Evolutionary conservation across 2,113 vertebrate genomes (phyloP).

Genomic region (Lepisosteus oculatus): DNA sequence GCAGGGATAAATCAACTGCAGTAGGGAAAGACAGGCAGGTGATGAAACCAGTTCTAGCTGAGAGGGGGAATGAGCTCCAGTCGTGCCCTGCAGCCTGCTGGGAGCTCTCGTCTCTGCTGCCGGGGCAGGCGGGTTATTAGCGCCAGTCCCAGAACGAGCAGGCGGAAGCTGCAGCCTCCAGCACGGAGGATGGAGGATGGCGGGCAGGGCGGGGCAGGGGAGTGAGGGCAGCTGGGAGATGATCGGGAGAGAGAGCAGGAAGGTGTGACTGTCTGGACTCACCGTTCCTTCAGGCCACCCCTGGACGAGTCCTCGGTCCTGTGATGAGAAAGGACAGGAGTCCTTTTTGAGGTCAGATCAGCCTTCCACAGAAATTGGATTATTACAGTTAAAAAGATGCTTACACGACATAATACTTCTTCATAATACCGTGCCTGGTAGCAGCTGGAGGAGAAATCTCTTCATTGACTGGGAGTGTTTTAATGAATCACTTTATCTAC

Average conservation of each 20-base stretch:
- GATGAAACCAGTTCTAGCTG: background rate
- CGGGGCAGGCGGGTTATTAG: background rate
- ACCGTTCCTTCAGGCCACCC: background rate
- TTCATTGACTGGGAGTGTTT: too few relatives aligned
- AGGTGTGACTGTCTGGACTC: background rate
- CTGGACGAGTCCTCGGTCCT: background rate
- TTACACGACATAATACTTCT: background rate
- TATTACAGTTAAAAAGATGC: background rate
- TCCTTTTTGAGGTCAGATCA: background rate
- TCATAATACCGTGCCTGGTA: background rate
- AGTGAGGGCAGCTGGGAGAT: background rate
- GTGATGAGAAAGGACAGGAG: background rate
- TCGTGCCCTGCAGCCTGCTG: background rate
- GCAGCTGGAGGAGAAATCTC: too few relatives aligned
- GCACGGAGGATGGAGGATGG: background rate
- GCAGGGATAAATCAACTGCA: slow-evolving; percentile 1
- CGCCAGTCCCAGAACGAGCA: too few relatives aligned
- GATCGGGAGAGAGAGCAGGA: background rate
- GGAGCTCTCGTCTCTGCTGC: background rate
- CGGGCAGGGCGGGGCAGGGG: background rate
- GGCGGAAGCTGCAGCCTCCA: background rate
- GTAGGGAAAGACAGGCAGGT: slow-evolving; percentile 3
- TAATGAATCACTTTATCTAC: too few relatives aligned
- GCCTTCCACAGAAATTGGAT: background rate
- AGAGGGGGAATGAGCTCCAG: background rate